These are phyloP conservation scores for Meda fulgida DNA, from an alignment of 2,797 vertebrate species.

Conservation along the genomic window DNA sequence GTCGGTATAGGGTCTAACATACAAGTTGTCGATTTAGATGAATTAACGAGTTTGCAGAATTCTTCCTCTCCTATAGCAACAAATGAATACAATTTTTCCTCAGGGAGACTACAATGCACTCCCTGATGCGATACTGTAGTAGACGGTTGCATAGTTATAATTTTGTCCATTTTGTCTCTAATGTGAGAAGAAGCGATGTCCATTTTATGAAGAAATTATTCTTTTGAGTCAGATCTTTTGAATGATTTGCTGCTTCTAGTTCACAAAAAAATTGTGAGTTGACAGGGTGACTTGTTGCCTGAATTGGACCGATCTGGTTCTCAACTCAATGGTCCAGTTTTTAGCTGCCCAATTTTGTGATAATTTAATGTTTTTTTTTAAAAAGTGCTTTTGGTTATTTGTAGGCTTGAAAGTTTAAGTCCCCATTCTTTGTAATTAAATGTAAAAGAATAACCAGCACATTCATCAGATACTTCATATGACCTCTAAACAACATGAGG, in stretches of 20 bases:
- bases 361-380: neutral
- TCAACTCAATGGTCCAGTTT: neutral
- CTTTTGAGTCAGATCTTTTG: neutral
- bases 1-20: too few relatives aligned
- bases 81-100: too few relatives aligned
- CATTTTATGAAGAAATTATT: neutral
- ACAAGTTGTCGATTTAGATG: too few relatives aligned
- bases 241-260: neutral
- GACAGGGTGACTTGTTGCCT: neutral
- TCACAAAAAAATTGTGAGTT: neutral
- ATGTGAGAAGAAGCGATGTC: neutral
- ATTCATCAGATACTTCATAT: neutral
- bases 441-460: neutral
- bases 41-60: too few relatives aligned
- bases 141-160: too few relatives aligned
- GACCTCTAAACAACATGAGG: neutral
- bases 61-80: too few relatives aligned
- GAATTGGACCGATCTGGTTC: neutral
- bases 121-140: too few relatives aligned
- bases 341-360: neutral
- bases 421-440: neutral
- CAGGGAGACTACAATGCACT: too few relatives aligned
- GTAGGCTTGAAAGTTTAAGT: neutral
- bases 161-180: too few relatives aligned
- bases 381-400: neutral